phyloP scores from a whole-genome alignment of 92 coral and sea anemone species.

The Paragorgia papillata region DNA sequence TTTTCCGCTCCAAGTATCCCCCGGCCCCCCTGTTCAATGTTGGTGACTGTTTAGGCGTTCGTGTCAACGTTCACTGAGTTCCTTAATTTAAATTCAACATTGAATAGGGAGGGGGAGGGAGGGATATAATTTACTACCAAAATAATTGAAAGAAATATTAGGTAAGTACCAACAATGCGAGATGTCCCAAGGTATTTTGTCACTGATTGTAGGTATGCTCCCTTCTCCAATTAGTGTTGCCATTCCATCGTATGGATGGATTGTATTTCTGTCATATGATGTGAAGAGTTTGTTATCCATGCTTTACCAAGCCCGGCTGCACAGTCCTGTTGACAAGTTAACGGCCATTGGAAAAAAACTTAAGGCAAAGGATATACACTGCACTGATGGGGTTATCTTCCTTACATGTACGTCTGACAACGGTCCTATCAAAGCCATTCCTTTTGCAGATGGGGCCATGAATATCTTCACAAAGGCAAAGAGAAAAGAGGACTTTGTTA shows the following conservation, averaged over 20 bases:
- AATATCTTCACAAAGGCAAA: slow-evolving; percentile 24
- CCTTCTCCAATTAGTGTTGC: slow-evolving; percentile 57
- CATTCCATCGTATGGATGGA: slow-evolving; percentile 37
- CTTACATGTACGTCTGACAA: slow-evolving; percentile 51
- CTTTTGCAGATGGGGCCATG: slow-evolving; percentile 37
- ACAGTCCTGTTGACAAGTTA: slow-evolving; percentile 56
- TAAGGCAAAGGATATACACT: slow-evolving; percentile 55
- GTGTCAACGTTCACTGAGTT: too few relatives aligned
- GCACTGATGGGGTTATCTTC: slow-evolving; percentile 45
- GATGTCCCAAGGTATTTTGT: too few relatives aligned
- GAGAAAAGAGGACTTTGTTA: slow-evolving; percentile 56
- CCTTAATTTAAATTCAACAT: too few relatives aligned
- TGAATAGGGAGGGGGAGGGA: too few relatives aligned
- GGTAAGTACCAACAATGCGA: too few relatives aligned
- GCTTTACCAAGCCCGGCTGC: slow-evolving; percentile 56
- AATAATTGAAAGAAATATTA: too few relatives aligned
- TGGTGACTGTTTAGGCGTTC: too few relatives aligned
- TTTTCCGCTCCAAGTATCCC: too few relatives aligned
- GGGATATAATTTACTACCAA: too few relatives aligned
- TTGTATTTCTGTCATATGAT: slow-evolving; percentile 53
- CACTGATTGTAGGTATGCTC: slow-evolving; percentile 40
- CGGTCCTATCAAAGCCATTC: slow-evolving; percentile 54
- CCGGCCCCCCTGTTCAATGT: too few relatives aligned
- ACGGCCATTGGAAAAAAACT: slow-evolving; percentile 31
- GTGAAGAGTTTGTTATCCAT: slow-evolving; percentile 34